These are phyloP conservation scores for Caenorhabditis zanzibari DNA, from an alignment of 2,888 invertebrate species.

Conservation along the genomic window DNA sequence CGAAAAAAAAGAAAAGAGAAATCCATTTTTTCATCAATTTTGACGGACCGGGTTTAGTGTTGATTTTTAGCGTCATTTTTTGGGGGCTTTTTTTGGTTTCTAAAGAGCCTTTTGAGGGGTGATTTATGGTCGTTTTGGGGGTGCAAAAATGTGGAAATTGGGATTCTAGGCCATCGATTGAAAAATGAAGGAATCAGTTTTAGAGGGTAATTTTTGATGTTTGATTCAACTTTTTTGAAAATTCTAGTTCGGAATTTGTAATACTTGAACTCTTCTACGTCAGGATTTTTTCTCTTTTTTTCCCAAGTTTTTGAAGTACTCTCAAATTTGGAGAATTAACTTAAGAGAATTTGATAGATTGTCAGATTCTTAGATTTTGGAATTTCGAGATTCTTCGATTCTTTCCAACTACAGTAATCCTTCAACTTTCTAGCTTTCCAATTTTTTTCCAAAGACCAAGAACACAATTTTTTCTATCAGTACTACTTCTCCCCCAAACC, in stretches of 20 bases:
- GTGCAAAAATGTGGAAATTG: neutral
- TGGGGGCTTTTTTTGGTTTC: neutral
- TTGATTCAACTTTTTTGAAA: too few species aligned
- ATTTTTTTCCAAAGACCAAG: neutral
- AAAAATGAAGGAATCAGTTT: too few species aligned
- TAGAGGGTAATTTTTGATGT: too few species aligned
- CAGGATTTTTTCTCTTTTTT: too few species aligned
- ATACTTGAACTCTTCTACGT: neutral
- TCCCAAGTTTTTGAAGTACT: too few species aligned
- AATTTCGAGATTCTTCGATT: too few species aligned
- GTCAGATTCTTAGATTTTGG: too few species aligned
- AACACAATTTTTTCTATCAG: neutral
- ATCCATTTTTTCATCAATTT: neutral
- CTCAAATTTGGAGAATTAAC: too few species aligned
- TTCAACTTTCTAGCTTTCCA: neutral
- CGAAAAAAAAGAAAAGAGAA: too few species aligned
- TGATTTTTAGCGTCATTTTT: neutral
- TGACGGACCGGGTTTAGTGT: neutral
- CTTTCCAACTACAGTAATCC: neutral
- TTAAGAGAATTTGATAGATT: too few species aligned
- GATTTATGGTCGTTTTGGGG: neutral
- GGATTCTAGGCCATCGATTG: neutral
- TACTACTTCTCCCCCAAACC: constrained; percentile 1
- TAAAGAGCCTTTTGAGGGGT: neutral
- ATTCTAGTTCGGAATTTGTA: too few species aligned